Base-by-base conservation (phyloP, 2,113 vertebrate species). In the Charina bottae region DNA sequence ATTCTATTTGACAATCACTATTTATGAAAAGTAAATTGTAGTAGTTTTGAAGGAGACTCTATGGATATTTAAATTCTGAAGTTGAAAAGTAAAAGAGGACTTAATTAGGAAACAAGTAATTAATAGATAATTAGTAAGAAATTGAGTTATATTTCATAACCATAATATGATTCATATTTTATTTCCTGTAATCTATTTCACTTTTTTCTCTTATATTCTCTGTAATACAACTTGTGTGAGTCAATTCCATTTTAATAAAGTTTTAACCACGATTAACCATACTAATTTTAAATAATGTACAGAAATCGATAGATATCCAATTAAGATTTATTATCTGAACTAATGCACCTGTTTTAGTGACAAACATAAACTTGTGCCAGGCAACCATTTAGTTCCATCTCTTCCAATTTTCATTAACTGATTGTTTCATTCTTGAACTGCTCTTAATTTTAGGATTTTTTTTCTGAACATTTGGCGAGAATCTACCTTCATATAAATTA, bases 1-100 rank as follows among this genome's bases (percentile, higher is more conserved):
- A 89, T 85, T 83, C 88, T 92, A 94, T 89, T 94, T 0, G 92
- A 85, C 89, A 58, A 5, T 92, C 95, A 68, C 23, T 86, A 92
- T 93, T 58, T 6, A 93, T 62, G 87, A 64, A 60, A 78, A 78
- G 33, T 42, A 62, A 62, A 21, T 55, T 17, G 19, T 86, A 2
- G 6, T 0, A 59, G 7, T 59, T 90, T 78, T 86, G 12, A 72
- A 58, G 3, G 46, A 68, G 19, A 17, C 17, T 90, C 92, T 62
- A 42, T 42, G 24, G 1, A 86, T 56, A 19, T n/a, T 55, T 55
- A 55, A 55, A 86, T 55, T 54, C 15, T 83, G 1, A n/a, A 85
- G 89, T 92, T 83, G 26, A 42, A 93, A 23, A 24, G 90, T 91
- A 0, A 49, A 93, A 93, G 93, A 62, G 83, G 12, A 89, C 12